Percentiles rank a stretch among this genome's conserved stretches.
These are phyloP conservation scores for Porites rus DNA, from an alignment of 92 coral and sea anemone species.

Conservation along the genomic window DNA sequence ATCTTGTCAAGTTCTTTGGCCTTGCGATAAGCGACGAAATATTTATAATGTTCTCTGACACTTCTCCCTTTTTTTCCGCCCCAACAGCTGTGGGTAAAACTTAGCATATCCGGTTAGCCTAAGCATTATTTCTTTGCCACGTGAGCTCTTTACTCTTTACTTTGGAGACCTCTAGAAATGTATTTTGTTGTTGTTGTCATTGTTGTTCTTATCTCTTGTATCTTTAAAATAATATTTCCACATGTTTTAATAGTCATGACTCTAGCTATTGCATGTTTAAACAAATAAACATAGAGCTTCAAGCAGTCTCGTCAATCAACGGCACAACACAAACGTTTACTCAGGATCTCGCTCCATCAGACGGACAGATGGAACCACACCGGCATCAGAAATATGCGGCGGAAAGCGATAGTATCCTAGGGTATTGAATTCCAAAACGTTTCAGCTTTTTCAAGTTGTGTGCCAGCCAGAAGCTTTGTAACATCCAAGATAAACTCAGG, in stretches of 20 bases:
- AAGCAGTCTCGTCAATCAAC: too few species aligned
- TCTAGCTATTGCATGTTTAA: neutral
- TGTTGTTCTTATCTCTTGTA: neutral
- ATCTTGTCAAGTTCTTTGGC: neutral
- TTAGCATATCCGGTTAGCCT: neutral
- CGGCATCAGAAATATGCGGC: constrained; percentile 16
- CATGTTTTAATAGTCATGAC: too few species aligned
- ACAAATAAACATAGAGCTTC: neutral
- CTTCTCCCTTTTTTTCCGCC: neutral
- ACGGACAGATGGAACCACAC: constrained; percentile 7
- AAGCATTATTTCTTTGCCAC: too few species aligned
- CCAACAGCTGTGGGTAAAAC: too few species aligned
- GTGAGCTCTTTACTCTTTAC: too few species aligned
- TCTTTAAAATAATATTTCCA: too few species aligned
- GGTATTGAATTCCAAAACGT: constrained; percentile 14
- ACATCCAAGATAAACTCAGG: constrained; percentile 1
- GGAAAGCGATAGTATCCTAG: neutral
- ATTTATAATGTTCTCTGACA: neutral
- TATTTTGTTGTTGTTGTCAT: neutral
- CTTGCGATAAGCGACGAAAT: neutral
- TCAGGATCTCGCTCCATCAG: neutral
- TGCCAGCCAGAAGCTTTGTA: neutral
- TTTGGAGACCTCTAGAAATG: too few species aligned
- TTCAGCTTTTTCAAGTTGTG: neutral
- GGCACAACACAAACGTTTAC: constrained; percentile 11